Evolutionary conservation across 2,888 invertebrate genomes (phyloP), one percentile per base, ranked within the genome.

Genomic region (Drosophila histrio): DNA sequence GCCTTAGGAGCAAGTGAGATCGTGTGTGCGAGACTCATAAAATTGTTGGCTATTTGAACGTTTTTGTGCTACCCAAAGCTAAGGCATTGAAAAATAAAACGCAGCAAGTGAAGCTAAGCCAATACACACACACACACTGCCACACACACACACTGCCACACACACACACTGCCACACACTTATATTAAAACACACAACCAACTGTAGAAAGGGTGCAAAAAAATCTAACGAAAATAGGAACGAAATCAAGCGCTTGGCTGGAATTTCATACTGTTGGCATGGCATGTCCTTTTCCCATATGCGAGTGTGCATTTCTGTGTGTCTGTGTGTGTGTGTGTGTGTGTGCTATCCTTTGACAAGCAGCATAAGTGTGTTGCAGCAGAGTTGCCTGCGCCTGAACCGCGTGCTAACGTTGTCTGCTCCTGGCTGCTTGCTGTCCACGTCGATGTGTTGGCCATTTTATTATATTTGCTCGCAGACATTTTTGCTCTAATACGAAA

Each of bases 401-500:
- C 53, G 71, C 68, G 57, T 54, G 52, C 56, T 11, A 53, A 21
- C 19, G 21, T 39, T 46, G 43, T 41, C 24, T 19, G 30, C 56
- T 34, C 3, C 39, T 34, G 21, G 50, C 53, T 36, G 50, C 53
- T 36, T 39, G 60, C 43, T 63, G 60, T 65, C 73, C 77, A 70
- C 68, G 72, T 72, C 72, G 73, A 78, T 82, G 84, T 82, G 81
- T 78, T 87, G 77, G 73, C 72, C 78, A 85, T 88, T 87, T 88
- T 87, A 87, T 87, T 88, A 83, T 88, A 89, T 88, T 82, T 82
- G 88, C 87, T 88, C 73, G 78, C 82, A 88, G 87, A 86, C 90
- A 88, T 89, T 84, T 86, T 88, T 84, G 77, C 86, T 79, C 82
- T 89, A 88, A 87, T 89, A 88, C 82, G 77, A 87, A 89, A 89